These are phyloP conservation scores for Nephila pilipes DNA, from an alignment of 1,140 invertebrate species.

Conservation along the genomic window DNA sequence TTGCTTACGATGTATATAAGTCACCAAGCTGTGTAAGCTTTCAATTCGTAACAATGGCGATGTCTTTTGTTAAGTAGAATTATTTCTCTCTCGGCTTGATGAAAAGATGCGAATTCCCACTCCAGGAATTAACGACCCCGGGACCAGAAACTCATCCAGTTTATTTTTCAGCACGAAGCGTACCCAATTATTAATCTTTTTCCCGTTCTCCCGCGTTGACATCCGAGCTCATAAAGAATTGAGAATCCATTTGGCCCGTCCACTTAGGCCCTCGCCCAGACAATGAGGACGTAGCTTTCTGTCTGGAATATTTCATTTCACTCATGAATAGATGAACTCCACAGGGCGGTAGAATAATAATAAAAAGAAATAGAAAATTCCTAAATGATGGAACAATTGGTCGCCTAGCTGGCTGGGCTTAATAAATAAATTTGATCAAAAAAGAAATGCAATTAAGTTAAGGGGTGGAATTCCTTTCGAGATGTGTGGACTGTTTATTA, in stretches of 20 bases:
- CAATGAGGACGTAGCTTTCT: background rate
- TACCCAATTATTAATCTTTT: background rate
- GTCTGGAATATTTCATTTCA: background rate
- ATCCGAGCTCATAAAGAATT: background rate
- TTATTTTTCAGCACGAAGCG: background rate
- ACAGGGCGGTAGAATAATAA: background rate
- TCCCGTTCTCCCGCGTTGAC: background rate
- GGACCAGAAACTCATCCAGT: background rate
- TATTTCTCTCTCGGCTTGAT: background rate
- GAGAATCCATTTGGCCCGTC: background rate
- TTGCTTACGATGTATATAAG: too few relatives aligned
- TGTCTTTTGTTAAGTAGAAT: background rate
- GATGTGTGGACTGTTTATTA: background rate
- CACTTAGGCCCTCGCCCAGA: background rate
- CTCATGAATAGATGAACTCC: background rate
- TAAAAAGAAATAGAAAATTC: background rate
- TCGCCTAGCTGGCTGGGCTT: background rate
- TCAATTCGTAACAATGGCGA: background rate
- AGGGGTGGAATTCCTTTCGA: background rate
- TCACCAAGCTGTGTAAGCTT: background rate
- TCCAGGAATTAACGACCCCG: background rate
- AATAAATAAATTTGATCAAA: constrained; percentile 12
- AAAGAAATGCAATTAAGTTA: background rate
- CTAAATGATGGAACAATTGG: background rate
- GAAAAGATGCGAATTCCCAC: background rate